A percentile compares a stretch with the other conserved stretches of the same genome.
phyloP scores from a whole-genome alignment of 2,113 vertebrate species.

The Nothobranchius furzeri region DNA sequence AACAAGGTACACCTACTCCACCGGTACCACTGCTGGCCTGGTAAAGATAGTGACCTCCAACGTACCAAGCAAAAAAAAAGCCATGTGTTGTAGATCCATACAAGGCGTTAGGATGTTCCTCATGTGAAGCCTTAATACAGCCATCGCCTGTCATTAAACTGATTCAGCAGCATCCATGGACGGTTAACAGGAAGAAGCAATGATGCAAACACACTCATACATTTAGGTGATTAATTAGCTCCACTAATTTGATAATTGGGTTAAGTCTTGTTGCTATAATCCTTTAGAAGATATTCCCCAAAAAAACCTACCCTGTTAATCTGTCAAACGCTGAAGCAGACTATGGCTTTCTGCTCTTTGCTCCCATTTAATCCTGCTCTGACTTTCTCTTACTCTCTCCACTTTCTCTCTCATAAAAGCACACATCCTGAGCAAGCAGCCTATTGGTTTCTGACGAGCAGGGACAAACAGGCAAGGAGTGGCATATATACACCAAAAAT shows the following conservation, averaged over 20 bases:
- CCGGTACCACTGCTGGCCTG: slow-evolving; percentile 34
- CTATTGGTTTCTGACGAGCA: slow-evolving; percentile 63
- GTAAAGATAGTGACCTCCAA: slow-evolving; percentile 43
- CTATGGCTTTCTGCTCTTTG: slow-evolving; percentile 31
- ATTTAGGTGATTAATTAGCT: slow-evolving; percentile 27
- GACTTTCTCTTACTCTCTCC: slow-evolving; percentile 41
- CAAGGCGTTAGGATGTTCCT: slow-evolving; percentile 52
- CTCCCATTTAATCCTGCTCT: slow-evolving; percentile 40
- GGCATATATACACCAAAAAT: slow-evolving; percentile 36
- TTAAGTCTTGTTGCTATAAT: slow-evolving; percentile 10
- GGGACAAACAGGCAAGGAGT: slow-evolving; percentile 51
- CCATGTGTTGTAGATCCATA: slow-evolving; percentile 50
- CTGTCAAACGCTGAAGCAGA: slow-evolving; percentile 28
- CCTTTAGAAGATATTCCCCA: slow-evolving; percentile 7
- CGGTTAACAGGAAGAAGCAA: slow-evolving; percentile 9
- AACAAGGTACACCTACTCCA: slow-evolving; percentile 57
- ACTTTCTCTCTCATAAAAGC: slow-evolving; percentile 57
- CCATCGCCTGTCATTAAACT: slow-evolving; percentile 42
- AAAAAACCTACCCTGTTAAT: slow-evolving; percentile 20
- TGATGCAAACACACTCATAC: slow-evolving; percentile 16
- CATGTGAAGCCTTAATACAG: slow-evolving; percentile 33
- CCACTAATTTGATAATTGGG: slow-evolving; percentile 12
- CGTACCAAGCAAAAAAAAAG: slow-evolving; percentile 48
- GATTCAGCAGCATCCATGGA: slow-evolving; percentile 43
- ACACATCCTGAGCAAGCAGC: slow-evolving; percentile 57